A percentile compares a stretch with the other conserved stretches of the same genome.
Evolutionary conservation across 1,140 invertebrate species (phyloP).

Genomic region (Leptopilina boulardi): DNA sequence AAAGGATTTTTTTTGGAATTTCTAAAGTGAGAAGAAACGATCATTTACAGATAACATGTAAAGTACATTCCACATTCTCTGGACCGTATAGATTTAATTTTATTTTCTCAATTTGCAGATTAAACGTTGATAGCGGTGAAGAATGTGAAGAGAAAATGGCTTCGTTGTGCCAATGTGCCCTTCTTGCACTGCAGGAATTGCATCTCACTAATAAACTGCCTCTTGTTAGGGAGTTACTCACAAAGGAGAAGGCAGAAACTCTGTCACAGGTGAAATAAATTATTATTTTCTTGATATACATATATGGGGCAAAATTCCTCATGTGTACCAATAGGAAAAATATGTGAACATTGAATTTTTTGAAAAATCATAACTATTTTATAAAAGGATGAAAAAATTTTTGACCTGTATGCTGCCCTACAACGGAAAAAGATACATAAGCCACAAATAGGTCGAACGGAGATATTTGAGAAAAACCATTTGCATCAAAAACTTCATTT

Average conservation of each 20-base stretch:
- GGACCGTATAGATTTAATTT: background rate
- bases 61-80: background rate
- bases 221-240: slow-evolving; percentile 82
- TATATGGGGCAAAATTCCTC: too few relatives aligned
- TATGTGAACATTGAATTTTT: too few relatives aligned
- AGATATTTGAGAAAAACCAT: too few relatives aligned
- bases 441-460: too few relatives aligned
- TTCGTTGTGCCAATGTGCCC: slow-evolving; percentile 87
- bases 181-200: slow-evolving; percentile 82
- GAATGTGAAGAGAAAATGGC: slow-evolving; percentile 78
- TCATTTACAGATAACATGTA: background rate
- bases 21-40: background rate
- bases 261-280: slow-evolving; percentile 77
- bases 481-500: too few relatives aligned
- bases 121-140: slow-evolving; percentile 79
- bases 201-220: slow-evolving; percentile 80
- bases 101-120: slow-evolving; percentile 67
- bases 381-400: too few relatives aligned
- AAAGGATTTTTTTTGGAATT: background rate
- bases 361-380: too few relatives aligned
- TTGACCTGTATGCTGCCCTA: too few relatives aligned
- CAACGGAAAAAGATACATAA: too few relatives aligned
- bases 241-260: slow-evolving; percentile 84
- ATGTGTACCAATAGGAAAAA: too few relatives aligned
- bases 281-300: too few relatives aligned